Conservation (phyloP, 1,140 invertebrate species). For the Aricia agestis region DNA sequence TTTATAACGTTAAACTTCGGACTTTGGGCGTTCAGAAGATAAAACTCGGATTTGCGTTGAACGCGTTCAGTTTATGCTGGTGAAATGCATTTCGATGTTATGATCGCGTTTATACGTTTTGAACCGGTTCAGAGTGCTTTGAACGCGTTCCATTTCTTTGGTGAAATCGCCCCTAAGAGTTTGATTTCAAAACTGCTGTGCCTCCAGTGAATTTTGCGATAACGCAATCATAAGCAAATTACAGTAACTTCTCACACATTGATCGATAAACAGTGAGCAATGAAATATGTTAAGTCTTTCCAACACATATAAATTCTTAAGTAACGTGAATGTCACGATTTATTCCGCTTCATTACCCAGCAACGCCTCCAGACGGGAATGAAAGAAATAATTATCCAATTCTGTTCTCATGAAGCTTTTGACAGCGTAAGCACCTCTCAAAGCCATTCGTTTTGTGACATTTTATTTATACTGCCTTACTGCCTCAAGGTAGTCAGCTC, state of each 20-base stretch:
- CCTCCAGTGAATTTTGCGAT: too few relatives aligned
- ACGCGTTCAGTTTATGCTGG: too few relatives aligned
- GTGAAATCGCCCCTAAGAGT: too few relatives aligned
- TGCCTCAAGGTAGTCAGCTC: neutral
- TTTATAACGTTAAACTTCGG: too few relatives aligned
- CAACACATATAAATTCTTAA: neutral
- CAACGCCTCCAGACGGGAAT: neutral
- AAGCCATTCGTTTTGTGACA: neutral
- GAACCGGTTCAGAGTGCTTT: too few relatives aligned
- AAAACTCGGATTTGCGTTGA: too few relatives aligned
- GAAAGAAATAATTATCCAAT: slow-evolving; percentile 3
- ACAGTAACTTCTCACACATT: neutral
- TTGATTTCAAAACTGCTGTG: too few relatives aligned
- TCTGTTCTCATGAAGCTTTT: slow-evolving; percentile 1
- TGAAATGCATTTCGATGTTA: too few relatives aligned
- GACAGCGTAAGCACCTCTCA: neutral
- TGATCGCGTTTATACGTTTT: too few relatives aligned
- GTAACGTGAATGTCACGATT: neutral
- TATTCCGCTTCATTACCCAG: neutral
- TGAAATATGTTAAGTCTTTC: neutral
- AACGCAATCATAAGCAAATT: neutral
- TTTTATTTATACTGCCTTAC: neutral
- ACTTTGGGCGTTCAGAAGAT: too few relatives aligned
- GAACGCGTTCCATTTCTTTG: too few relatives aligned
- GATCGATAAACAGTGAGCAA: neutral